Evolutionary conservation across 2,113 vertebrate species (phyloP).

Genomic region (Lycaon pictus): DNA sequence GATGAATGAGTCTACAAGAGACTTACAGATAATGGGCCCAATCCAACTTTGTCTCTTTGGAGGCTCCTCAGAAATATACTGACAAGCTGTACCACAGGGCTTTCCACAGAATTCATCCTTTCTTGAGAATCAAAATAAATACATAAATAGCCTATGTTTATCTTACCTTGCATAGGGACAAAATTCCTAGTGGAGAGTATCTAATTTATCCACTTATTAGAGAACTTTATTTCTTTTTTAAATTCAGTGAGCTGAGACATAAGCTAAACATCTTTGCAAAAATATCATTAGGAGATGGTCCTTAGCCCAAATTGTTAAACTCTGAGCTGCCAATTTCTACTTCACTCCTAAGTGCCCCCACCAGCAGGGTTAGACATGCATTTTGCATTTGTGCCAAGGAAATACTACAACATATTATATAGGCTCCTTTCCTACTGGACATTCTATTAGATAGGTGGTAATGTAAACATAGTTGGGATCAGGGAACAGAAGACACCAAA

Average conservation of each 20-base stretch:
- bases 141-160: neutral
- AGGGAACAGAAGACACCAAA: neutral
- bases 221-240: neutral
- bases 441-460: neutral
- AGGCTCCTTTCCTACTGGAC: neutral
- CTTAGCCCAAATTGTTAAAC: neutral
- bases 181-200: neutral
- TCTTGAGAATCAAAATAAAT: neutral
- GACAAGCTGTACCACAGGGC: neutral
- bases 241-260: neutral
- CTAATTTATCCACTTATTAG: slow-evolving; percentile 21
- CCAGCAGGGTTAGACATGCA: neutral
- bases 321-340: neutral
- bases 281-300: neutral
- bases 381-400: neutral
- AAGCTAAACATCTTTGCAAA: neutral
- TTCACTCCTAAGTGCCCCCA: neutral
- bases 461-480: neutral
- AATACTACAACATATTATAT: neutral
- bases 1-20: neutral
- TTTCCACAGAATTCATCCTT: neutral
- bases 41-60: neutral
- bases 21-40: neutral
- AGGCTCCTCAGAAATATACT: neutral
- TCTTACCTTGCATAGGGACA: neutral